Evolutionary conservation across 2,888 invertebrate genomes (phyloP).

Genomic region (Neelides folsomi): DNA sequence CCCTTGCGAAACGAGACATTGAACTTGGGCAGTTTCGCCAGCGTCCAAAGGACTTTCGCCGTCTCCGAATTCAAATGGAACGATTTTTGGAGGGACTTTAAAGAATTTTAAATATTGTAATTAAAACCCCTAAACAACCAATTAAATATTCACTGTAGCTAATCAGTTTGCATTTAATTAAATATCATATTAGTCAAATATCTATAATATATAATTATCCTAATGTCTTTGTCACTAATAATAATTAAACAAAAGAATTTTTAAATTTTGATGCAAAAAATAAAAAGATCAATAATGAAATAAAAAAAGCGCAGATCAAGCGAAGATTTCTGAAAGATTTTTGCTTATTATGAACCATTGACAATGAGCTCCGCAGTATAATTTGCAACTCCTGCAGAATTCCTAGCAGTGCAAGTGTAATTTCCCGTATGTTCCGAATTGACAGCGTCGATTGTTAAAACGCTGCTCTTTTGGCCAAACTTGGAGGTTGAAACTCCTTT

Average conservation of each 20-base stretch:
- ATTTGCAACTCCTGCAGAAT: slow-evolving; percentile 55
- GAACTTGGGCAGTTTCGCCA: slow-evolving; percentile 53
- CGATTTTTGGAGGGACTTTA: slow-evolving; percentile 39
- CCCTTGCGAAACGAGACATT: slow-evolving; percentile 35
- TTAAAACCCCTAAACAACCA: too few species aligned
- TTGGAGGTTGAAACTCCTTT: slow-evolving; percentile 16
- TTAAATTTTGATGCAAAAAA: too few species aligned
- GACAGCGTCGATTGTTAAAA: slow-evolving; percentile 53
- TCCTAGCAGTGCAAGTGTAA: slow-evolving; percentile 61
- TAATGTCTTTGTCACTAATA: too few species aligned
- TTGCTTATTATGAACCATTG: slow-evolving; percentile 9
- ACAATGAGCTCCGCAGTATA: slow-evolving; percentile 43
- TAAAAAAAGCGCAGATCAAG: too few species aligned
- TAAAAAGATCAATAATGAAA: too few species aligned
- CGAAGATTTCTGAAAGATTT: too few species aligned
- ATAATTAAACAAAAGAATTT: too few species aligned
- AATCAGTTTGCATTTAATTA: too few species aligned
- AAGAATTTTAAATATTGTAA: too few species aligned
- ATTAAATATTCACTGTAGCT: too few species aligned
- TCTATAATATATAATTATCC: too few species aligned
- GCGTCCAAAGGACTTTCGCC: slow-evolving; percentile 62
- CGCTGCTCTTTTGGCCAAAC: slow-evolving; percentile 48
- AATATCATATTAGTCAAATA: too few species aligned
- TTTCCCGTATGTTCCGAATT: slow-evolving; percentile 56
- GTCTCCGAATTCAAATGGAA: slow-evolving; percentile 53